Evolutionary conservation across 2,113 vertebrate species (phyloP), one percentile per base, ranked within the genome.

Genomic region (Chascanopsetta lugubris): DNA sequence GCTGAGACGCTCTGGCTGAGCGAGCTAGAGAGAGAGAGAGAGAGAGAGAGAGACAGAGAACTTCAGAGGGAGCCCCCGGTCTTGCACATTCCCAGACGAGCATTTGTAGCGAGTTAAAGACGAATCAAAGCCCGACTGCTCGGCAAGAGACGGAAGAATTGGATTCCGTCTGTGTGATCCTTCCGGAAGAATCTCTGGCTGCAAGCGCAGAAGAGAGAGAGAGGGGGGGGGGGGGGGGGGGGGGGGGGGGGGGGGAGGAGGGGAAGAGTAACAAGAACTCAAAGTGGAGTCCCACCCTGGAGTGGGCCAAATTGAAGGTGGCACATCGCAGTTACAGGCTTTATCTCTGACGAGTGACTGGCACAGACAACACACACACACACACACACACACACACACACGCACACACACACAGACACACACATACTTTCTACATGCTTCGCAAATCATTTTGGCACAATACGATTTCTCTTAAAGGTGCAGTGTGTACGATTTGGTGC

Each of bases 21-120:
- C 49, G 38, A 42, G 38, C 17, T 13, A 54, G 49, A 22, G 72
- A 43, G 32, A 51, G 36, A 61, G 30, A 26, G 61, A 70, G 57
- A 49, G 47, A 61, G 34, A 64, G 54, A 64, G 53, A 79, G 45
- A 53, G 60, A 61, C 68, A 56, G 32, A 77, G 17, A 72, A 82
- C 74, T 90, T 90, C 84, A 79, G 76, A 85, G 68, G 79, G 50
- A 87, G 82, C 78, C 82, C 77, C 85, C 87, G 77, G 87, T 82
- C 48, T n/a, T 63, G 82, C 75, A 38, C 85, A 83, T 89, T 87
- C 85, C 84, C 82, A 87, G 88, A 87, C 79, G 88, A 89, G 90
- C 92, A 91, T 92, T 93, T 86, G 87, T 79, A 83, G 77, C 20
- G 76, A 72, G 74, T 87, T 91, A 89, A 87, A 90, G 85, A 85